These are phyloP conservation scores for Episyrphus balteatus DNA, from an alignment of 1,140 invertebrate species.

Conservation along the genomic window DNA sequence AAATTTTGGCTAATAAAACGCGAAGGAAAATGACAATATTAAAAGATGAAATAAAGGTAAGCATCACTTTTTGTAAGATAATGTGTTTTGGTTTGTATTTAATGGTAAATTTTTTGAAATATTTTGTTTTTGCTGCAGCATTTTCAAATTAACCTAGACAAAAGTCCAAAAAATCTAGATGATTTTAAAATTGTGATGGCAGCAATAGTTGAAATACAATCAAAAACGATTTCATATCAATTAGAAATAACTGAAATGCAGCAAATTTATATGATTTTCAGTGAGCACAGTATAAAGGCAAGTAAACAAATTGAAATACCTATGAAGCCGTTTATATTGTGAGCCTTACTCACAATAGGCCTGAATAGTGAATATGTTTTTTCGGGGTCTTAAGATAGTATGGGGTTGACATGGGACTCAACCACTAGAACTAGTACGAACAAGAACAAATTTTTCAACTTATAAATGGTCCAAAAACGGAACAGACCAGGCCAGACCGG, in stretches of 20 bases:
- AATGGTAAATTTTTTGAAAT: background rate
- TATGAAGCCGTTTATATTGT: no score
- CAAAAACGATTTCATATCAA: constrained; percentile 60
- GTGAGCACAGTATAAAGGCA: constrained; percentile 45
- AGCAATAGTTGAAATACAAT: constrained; percentile 62
- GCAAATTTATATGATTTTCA: constrained; percentile 47
- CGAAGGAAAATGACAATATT: constrained; percentile 50
- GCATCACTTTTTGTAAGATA: constrained; percentile 6
- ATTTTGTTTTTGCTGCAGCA: constrained; percentile 27
- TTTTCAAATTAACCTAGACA: constrained; percentile 49
- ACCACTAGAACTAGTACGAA: no score
- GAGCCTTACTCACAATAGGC: no score
- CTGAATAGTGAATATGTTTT: no score
- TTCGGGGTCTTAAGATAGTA: no score
- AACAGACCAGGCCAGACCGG: no score
- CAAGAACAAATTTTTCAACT: no score
- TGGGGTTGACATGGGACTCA: no score
- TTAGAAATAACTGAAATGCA: constrained; percentile 57
- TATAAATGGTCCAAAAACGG: no score
- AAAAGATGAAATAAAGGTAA: constrained; percentile 39
- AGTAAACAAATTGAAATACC: constrained; percentile 7
- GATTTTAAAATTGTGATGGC: constrained; percentile 76
- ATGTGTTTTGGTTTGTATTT: constrained; percentile 1
- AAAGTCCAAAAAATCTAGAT: constrained; percentile 61
- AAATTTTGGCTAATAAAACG: constrained; percentile 46